Conservation (phyloP, 2,797 vertebrate species). For the Dendrocincla tyrannina region DNA sequence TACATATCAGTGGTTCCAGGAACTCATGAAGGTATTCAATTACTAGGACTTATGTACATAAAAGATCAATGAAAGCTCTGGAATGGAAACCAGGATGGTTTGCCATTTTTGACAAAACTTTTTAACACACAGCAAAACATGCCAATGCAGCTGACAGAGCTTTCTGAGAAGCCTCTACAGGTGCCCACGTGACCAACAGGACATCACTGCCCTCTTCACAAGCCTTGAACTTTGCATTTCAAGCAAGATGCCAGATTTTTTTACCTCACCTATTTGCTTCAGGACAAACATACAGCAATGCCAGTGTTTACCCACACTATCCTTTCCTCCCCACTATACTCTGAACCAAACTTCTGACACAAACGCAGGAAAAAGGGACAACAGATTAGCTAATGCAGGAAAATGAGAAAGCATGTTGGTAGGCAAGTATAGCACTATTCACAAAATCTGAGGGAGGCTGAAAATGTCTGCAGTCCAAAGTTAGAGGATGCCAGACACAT, state of each 20-base stretch:
- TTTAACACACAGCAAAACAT: not conserved
- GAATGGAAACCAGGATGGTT: not conserved
- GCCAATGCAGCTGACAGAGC: not conserved
- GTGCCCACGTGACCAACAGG: not conserved
- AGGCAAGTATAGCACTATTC: not conserved
- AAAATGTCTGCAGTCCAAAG: not conserved
- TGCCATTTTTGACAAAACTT: not conserved
- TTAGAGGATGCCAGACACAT: not conserved
- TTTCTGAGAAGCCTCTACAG: not conserved
- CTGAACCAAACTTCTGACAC: not conserved
- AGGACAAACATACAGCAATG: not conserved
- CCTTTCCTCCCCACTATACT: not conserved
- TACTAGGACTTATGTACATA: not conserved
- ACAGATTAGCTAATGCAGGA: not conserved
- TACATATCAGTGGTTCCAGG: not conserved
- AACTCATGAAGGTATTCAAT: not conserved
- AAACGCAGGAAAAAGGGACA: not conserved
- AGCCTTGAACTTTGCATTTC: not conserved
- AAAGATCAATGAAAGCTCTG: not conserved
- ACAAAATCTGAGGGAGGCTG: not conserved
- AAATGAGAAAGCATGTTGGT: not conserved
- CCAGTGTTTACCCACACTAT: not conserved
- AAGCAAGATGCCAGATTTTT: not conserved
- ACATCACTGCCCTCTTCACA: not conserved
- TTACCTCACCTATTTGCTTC: not conserved